phyloP scores from a whole-genome alignment of 1,140 invertebrate genomes.

The Bemisia tabaci region DNA sequence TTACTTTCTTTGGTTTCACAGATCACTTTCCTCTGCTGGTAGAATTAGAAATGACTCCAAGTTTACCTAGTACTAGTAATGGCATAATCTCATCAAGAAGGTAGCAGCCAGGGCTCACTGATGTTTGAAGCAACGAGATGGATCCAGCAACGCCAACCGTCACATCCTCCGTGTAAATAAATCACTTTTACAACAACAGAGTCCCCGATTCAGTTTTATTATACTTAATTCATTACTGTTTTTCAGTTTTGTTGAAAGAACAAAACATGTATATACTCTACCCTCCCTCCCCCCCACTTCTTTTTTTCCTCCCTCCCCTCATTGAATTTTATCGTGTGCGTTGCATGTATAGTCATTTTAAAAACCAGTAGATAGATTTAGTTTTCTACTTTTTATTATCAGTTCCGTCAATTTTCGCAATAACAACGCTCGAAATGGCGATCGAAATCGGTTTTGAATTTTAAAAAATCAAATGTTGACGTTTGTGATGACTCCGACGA shows the following conservation, averaged over 20 bases:
- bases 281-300: not conserved
- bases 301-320: not conserved
- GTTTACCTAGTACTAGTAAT: slow-evolving; percentile 31
- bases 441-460: not conserved
- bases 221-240: not conserved
- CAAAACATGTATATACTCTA: not conserved
- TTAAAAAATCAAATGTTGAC: not conserved
- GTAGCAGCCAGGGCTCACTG: not conserved
- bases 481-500: not conserved
- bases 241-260: not conserved
- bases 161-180: not conserved
- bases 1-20: no score
- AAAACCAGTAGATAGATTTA: not conserved
- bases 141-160: not conserved
- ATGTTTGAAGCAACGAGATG: not conserved
- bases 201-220: not conserved
- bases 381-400: not conserved
- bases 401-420: not conserved
- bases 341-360: not conserved
- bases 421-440: not conserved
- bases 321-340: not conserved
- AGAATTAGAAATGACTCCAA: slow-evolving; percentile 74
- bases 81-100: slow-evolving; percentile 25
- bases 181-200: not conserved
- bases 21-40: slow-evolving; percentile 95